Percentiles rank a stretch among this genome's conserved stretches.
Evolutionary conservation across 2,113 vertebrate species (phyloP).

Genomic region (Morone chrysops): DNA sequence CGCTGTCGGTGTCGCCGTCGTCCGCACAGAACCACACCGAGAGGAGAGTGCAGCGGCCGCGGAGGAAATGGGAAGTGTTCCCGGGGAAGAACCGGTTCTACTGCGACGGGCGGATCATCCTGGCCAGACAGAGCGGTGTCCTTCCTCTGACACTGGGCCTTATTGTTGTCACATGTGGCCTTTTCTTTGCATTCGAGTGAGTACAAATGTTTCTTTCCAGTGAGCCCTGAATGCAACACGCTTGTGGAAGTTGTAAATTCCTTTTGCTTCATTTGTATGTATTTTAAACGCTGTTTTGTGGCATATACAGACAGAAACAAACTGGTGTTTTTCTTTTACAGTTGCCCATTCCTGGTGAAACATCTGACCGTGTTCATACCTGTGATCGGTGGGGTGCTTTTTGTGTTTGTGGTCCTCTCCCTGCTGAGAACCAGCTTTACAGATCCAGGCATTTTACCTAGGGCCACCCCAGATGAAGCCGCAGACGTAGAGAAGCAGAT

Average conservation of each 20-base stretch:
- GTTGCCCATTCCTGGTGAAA: constrained; percentile 93
- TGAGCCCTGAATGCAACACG: neutral
- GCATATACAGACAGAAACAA: neutral
- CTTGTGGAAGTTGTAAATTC: neutral
- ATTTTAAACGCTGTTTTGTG: neutral
- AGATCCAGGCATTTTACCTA: constrained; percentile 95
- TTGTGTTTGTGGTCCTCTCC: constrained; percentile 92
- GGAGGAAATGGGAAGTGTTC: constrained; percentile 93
- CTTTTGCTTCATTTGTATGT: neutral
- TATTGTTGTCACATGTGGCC: constrained; percentile 91
- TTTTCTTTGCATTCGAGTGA: constrained; percentile 98
- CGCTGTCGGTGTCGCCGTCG: constrained; percentile 76
- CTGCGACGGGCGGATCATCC: constrained; percentile 92
- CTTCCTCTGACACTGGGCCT: constrained; percentile 92
- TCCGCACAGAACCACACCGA: constrained; percentile 72
- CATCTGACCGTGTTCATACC: constrained; percentile 93
- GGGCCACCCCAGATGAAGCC: constrained; percentile 93
- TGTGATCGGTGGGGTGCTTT: constrained; percentile 90
- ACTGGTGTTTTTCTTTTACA: constrained; percentile 54
- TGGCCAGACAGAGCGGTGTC: constrained; percentile 91
- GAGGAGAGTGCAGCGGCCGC: constrained; percentile 69
- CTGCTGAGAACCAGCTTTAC: constrained; percentile 95
- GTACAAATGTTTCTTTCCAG: constrained; percentile 61
- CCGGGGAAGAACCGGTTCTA: constrained; percentile 93
- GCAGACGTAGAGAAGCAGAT: constrained; percentile 94